Percentiles rank a stretch among this genome's conserved stretches.
These are phyloP conservation scores for Stenopsyche tienmushanensis DNA, from an alignment of 1,140 invertebrate genomes.

Conservation along the genomic window DNA sequence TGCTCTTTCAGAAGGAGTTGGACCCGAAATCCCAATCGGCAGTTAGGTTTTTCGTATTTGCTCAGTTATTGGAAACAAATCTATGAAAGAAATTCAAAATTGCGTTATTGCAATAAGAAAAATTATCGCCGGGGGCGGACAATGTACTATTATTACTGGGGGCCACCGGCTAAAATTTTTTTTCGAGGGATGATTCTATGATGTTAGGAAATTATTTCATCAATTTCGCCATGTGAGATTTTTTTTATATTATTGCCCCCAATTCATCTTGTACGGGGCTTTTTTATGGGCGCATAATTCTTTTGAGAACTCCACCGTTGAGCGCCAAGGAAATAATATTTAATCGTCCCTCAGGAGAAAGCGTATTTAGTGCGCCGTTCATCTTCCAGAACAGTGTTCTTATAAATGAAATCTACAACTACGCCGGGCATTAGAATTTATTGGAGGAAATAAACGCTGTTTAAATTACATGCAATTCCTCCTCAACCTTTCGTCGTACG, in stretches of 20 bases:
- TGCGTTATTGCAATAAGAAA: too few relatives aligned
- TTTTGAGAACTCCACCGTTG: background rate
- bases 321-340: constrained; percentile 17
- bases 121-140: too few relatives aligned
- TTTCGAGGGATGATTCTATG: too few relatives aligned
- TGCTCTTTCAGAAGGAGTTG: background rate
- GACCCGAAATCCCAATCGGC: background rate
- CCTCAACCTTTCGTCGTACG: background rate
- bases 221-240: too few relatives aligned
- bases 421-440: constrained; percentile 7
- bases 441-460: constrained; percentile 35
- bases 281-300: background rate
- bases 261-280: background rate
- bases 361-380: constrained; percentile 20
- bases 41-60: background rate
- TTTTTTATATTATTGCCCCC: background rate
- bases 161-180: too few relatives aligned
- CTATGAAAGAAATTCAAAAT: too few relatives aligned
- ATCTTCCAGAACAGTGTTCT: constrained; percentile 9
- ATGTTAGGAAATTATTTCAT: too few relatives aligned
- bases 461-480: constrained; percentile 41
- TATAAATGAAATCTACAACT: constrained; percentile 21
- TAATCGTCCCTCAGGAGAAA: constrained; percentile 1
- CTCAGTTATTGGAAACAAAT: background rate
- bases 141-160: too few relatives aligned